Evolutionary conservation across 2,797 vertebrate genomes (phyloP), one percentile per base, ranked within the genome.

Genomic region (Pristis pectinata): DNA sequence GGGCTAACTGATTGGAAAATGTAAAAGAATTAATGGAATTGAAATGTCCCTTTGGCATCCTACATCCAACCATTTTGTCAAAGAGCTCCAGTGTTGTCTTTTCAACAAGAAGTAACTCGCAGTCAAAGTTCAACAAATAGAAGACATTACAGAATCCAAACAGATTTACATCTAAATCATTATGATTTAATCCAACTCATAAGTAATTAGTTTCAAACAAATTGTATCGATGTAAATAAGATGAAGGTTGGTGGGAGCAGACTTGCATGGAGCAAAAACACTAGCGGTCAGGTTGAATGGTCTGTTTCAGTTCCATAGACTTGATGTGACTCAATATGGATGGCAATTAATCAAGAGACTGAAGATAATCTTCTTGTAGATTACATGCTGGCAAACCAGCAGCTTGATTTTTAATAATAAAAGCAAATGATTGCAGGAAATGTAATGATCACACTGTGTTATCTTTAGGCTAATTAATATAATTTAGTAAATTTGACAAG

Each of bases 381-480:
- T 37, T 64, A 1, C n/a, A 91, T 10, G n/a, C 17, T 67, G 7
- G 8, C 61, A 91, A 91, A 41, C 2, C 59, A 67, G 7, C 59
- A 91, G 87, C n/a, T 91, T 91, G 8, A 24, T 67, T 91, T 67
- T 91, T 64, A 91, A 64, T 67, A 67, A 91, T 61, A 61, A 89
- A 91, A 64, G 3, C 41, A 74, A 30, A 72, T 74, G 92, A 70
- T 93, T 19, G 24, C 9, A 15, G 41, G 41, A 49, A 15, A 30
- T 72, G 37, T 72, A 74, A 15, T 30, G 44, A 72, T 74, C 37
- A 27, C 64, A 72, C 41, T 11, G 44, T 93, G 6, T 49, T 93
- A 93, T 7, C 91, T 93, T 27, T 49, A 10, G 4, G 67, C 67
- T 37, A 89, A 89, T 89, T 64, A 59, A 61, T 49, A 24, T 13